These are phyloP conservation scores for Columba livia DNA, from an alignment of 2,113 vertebrate genomes.

Conservation along the genomic window DNA sequence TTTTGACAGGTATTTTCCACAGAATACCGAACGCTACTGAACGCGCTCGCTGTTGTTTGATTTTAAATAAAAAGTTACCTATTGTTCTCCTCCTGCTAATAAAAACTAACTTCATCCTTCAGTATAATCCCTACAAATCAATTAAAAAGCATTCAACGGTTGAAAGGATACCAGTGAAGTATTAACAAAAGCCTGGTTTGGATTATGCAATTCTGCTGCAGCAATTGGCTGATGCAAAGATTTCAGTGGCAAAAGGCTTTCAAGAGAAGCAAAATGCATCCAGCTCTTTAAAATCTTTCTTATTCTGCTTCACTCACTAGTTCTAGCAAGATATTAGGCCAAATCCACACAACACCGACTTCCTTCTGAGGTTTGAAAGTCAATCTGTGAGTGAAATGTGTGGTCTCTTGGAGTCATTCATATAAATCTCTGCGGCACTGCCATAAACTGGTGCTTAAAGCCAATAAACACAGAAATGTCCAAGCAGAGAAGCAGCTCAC, in stretches of 20 bases:
- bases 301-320: background rate
- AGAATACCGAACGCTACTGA: background rate
- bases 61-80: background rate
- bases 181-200: constrained; percentile 2
- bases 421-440: background rate
- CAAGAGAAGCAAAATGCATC: background rate
- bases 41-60: background rate
- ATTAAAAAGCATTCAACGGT: background rate
- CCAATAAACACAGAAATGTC: background rate
- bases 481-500: background rate
- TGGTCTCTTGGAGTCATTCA: background rate
- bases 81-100: constrained; percentile 12
- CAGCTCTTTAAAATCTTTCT: background rate
- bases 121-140: constrained; percentile 41
- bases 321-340: background rate
- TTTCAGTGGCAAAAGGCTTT: background rate
- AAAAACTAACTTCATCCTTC: constrained; percentile 34
- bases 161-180: background rate
- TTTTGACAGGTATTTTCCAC: constrained; percentile 59
- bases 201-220: constrained; percentile 20
- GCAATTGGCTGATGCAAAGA: background rate
- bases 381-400: background rate
- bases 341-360: background rate
- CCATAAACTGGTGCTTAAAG: background rate
- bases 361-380: background rate